Evolutionary conservation across 1,140 invertebrate genomes (phyloP), one percentile per base, ranked within the genome.

Genomic region (Trichomalopsis sarcophagae): DNA sequence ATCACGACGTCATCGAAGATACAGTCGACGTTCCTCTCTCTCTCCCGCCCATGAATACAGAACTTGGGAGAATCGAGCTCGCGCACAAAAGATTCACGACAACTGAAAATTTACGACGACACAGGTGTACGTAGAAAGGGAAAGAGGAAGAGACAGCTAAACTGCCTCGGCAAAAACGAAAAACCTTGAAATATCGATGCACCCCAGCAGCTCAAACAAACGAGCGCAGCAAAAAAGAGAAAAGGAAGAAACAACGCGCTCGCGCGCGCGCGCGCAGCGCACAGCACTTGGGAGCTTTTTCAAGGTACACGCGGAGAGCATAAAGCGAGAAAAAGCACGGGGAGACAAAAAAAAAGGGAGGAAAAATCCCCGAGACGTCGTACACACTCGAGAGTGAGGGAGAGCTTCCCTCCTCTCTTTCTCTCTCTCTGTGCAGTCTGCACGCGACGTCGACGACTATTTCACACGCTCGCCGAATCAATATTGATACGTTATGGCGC

Each of bases 381-480:
- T 62, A 62, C 55, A 62, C 55, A 17, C 55, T 62, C 55, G 50
- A 55, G 47, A 27, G 44, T 27, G 27, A 23, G 27, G 7, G n/a
- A 27, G 44, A n/a, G 47, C 33, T 55, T n/a, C 44, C 30, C 11
- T 62, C 55, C 55, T n/a, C 33, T 33, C 33, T 33, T 4, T 33
- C 33, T 33, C 33, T 33, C 33, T 36, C 33, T 36, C 17, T n/a
- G 55, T n/a, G 55, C 55, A 62, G 55, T 62, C 55, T 62, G 55
- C n/a, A 62, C 55, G 55, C 21, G 21, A 23, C 75, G 23, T 40
- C 75, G n/a, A 27, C 75, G 36, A 71, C 68, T 44, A 87, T 87
- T 89, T 89, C 86, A 87, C 82, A 84, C 88, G 87, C 74, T 82
- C 77, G 77, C 47, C 79, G 85, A 89, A 89, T 89, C 88, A 88